A percentile compares a stretch with the other conserved stretches of the same genome.
phyloP scores from a whole-genome alignment of 2,888 invertebrate genomes.

The Tetranychus piercei region DNA sequence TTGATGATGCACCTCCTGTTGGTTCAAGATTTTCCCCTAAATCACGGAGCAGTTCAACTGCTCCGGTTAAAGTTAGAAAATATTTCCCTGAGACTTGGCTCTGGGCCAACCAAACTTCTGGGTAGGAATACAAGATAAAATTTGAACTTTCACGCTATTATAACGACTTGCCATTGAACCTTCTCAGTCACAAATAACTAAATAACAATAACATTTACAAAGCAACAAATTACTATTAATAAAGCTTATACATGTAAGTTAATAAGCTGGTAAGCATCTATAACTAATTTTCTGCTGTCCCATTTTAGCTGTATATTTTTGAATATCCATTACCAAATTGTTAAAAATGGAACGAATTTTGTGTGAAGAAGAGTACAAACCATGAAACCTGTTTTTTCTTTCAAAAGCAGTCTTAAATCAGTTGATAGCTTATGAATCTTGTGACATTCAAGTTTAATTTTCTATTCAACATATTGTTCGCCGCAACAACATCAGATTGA shows the following conservation, averaged over 20 bases:
- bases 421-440: neutral
- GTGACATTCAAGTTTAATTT: neutral
- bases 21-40: neutral
- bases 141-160: too few relatives aligned
- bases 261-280: too few relatives aligned
- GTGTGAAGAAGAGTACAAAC: neutral
- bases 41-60: neutral
- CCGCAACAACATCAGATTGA: neutral
- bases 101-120: slow-evolving; percentile 28
- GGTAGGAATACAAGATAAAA: neutral
- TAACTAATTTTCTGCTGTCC: too few relatives aligned
- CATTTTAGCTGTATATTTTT: too few relatives aligned
- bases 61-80: slow-evolving; percentile 22
- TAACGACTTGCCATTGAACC: too few relatives aligned
- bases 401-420: neutral
- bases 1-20: neutral
- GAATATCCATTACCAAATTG: too few relatives aligned
- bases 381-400: neutral
- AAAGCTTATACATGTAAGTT: too few relatives aligned
- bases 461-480: neutral
- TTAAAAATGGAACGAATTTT: too few relatives aligned
- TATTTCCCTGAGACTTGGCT: slow-evolving; percentile 33
- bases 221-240: too few relatives aligned
- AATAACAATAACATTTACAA: too few relatives aligned
- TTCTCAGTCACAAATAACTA: too few relatives aligned